A percentile compares a stretch with the other conserved stretches of the same genome.
Conservation (phyloP, 2,888 invertebrate species). For the Carabus problematicus region DNA sequence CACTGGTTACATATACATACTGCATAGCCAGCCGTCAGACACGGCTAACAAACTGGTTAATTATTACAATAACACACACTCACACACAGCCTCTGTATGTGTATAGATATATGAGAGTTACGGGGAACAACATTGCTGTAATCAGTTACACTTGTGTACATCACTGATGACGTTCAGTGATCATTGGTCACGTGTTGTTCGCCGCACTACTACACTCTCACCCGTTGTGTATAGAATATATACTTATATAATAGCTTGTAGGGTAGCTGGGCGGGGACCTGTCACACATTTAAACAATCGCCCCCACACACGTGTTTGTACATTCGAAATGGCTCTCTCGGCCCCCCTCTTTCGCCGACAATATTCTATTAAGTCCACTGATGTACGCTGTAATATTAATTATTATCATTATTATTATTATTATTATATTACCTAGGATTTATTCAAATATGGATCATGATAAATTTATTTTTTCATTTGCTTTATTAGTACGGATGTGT, state of each 20-base stretch:
- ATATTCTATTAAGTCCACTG: conserved; percentile 34
- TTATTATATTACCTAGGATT: conserved; percentile 21
- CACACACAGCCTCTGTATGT: conserved; percentile 39
- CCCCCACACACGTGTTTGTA: conserved; percentile 37
- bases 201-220: too few relatives aligned
- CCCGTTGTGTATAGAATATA: conserved; percentile 31
- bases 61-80: conserved; percentile 6
- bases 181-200: too few relatives aligned
- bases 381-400: conserved; percentile 37
- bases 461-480: conserved; percentile 36
- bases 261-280: conserved; percentile 63
- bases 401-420: conserved; percentile 31
- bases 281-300: conserved; percentile 30
- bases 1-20: too few relatives aligned
- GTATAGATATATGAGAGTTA: conserved; percentile 22
- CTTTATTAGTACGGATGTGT: conserved; percentile 28
- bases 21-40: not conserved
- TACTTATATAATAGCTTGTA: conserved; percentile 50
- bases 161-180: too few relatives aligned
- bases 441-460: too few relatives aligned
- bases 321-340: conserved; percentile 41
- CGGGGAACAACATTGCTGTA: not conserved
- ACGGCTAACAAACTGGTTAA: not conserved
- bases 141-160: too few relatives aligned
- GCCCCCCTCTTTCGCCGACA: conserved; percentile 38